Evolutionary conservation across 2,113 vertebrate species (phyloP).

Genomic region (Pipa parva): DNA sequence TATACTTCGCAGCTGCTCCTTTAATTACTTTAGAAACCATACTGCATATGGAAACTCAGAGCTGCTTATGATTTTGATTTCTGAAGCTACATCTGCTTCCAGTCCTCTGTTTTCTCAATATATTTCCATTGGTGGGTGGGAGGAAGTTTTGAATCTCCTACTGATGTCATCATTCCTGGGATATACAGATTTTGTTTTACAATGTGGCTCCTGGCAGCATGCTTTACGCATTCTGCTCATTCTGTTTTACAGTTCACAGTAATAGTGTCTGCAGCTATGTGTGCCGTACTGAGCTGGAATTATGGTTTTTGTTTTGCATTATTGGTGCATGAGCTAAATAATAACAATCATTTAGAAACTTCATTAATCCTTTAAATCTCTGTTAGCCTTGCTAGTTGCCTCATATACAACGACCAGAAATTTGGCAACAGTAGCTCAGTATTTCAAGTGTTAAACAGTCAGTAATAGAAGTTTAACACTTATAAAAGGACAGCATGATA

Average conservation of each 20-base stretch:
- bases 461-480: too few species aligned
- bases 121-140: constrained; percentile 50
- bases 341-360: background rate
- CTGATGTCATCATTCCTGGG: constrained; percentile 51
- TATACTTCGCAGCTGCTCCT: constrained; percentile 32
- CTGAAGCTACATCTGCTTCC: constrained; percentile 52
- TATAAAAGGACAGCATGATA: too few species aligned
- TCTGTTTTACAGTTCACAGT: constrained; percentile 56
- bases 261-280: constrained; percentile 47
- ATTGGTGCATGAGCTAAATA: background rate
- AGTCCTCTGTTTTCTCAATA: constrained; percentile 42
- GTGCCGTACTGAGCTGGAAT: constrained; percentile 38
- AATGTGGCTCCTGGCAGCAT: constrained; percentile 59
- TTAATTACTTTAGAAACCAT: constrained; percentile 44
- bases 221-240: constrained; percentile 57
- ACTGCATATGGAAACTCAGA: constrained; percentile 40
- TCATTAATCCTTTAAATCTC: background rate
- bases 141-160: constrained; percentile 49
- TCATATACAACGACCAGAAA: too few species aligned
- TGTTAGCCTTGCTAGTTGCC: background rate
- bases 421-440: too few species aligned
- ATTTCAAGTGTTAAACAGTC: too few species aligned
- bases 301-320: background rate
- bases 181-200: constrained; percentile 63
- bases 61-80: constrained; percentile 46